Conservation (phyloP, 2,113 vertebrate genomes). For the Spea bombifrons region DNA sequence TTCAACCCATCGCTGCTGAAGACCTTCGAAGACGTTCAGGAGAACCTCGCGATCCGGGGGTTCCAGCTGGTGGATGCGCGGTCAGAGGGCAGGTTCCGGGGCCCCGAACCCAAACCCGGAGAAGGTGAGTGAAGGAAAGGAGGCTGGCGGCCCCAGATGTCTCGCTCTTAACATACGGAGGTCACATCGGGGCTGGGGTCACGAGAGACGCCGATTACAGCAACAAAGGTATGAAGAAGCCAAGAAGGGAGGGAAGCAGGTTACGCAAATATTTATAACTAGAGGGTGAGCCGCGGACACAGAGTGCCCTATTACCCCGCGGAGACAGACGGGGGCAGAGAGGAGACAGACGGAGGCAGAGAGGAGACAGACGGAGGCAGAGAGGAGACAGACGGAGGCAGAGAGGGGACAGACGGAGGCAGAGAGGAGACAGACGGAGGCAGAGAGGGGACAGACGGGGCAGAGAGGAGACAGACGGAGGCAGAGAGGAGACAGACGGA, state of each 20-base stretch:
- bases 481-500: conserved; percentile 66
- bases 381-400: too few relatives aligned
- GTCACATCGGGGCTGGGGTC: not conserved
- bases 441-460: conserved; percentile 59
- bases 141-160: not conserved
- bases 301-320: too few relatives aligned
- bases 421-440: not conserved
- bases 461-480: conserved; percentile 69
- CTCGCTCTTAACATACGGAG: not conserved
- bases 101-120: conserved; percentile 83
- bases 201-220: too few relatives aligned
- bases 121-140: conserved; percentile 63
- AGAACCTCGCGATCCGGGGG: conserved; percentile 71
- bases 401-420: not conserved
- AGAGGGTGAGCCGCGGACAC: too few relatives aligned
- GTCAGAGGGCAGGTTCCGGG: conserved; percentile 74
- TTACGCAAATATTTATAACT: too few relatives aligned
- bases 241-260: too few relatives aligned
- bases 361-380: too few relatives aligned
- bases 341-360: too few relatives aligned
- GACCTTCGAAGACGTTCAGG: conserved; percentile 80
- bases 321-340: too few relatives aligned
- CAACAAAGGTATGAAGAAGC: too few relatives aligned
- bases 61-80: conserved; percentile 88
- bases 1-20: conserved; percentile 75